Evolutionary conservation across 1,140 invertebrate species (phyloP).

Genomic region (Dendroctonus valens): DNA sequence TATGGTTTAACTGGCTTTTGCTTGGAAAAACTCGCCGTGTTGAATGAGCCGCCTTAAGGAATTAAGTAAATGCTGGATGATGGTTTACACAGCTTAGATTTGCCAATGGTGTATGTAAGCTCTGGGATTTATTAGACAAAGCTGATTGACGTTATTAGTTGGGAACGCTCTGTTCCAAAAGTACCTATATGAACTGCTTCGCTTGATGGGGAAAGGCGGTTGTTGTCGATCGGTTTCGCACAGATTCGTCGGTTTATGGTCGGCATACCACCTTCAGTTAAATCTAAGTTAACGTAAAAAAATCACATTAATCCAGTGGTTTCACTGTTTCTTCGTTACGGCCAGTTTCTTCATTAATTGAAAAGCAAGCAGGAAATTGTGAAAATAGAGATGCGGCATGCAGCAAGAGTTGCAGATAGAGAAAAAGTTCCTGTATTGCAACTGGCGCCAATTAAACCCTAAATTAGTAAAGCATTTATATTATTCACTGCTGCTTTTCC

Average conservation of each 20-base stretch:
- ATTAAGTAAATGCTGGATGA: too few relatives aligned
- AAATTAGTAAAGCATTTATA: slow-evolving; percentile 1
- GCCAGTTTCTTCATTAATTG: too few relatives aligned
- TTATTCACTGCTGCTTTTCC: background rate
- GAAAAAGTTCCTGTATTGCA: too few relatives aligned
- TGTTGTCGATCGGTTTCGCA: slow-evolving; percentile 38
- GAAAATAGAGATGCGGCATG: too few relatives aligned
- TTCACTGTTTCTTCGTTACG: too few relatives aligned
- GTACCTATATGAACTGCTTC: slow-evolving; percentile 37
- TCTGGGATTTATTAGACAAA: background rate
- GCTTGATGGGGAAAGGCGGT: slow-evolving; percentile 33
- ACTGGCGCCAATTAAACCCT: too few relatives aligned
- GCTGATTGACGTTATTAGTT: too few relatives aligned
- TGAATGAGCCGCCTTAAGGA: background rate
- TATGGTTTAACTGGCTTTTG: background rate
- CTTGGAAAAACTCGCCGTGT: background rate
- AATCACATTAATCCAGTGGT: too few relatives aligned
- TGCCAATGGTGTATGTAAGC: too few relatives aligned
- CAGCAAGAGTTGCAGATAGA: too few relatives aligned
- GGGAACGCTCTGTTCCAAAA: background rate
- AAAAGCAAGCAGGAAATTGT: too few relatives aligned
- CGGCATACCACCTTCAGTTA: slow-evolving; percentile 46
- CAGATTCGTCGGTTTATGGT: slow-evolving; percentile 49
- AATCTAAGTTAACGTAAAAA: slow-evolving; percentile 25
- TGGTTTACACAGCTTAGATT: too few relatives aligned